phyloP scores from a whole-genome alignment of 2,888 invertebrate genomes.

The Asteroscopus sphinx region DNA sequence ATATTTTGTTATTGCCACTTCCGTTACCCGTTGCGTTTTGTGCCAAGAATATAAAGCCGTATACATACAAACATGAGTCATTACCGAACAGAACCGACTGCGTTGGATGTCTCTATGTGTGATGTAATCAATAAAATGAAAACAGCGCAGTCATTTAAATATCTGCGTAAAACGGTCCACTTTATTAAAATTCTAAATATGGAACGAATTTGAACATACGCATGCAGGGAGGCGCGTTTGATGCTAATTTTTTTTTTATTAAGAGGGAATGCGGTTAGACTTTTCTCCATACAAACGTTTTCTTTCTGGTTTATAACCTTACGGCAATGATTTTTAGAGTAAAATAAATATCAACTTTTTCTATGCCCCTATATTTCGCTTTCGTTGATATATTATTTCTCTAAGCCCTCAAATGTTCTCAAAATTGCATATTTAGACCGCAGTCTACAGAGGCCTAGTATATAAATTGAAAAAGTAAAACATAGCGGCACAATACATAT shows the following conservation, averaged over 20 bases:
- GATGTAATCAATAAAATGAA: conserved; percentile 63
- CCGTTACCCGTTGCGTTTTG: conserved; percentile 65
- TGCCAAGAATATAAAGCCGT: conserved; percentile 72
- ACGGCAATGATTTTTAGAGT: too few species aligned
- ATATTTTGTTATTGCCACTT: conserved; percentile 67
- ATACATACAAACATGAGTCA: conserved; percentile 67
- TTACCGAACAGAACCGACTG: conserved; percentile 52
- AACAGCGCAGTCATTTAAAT: conserved; percentile 38
- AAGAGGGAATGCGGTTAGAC: too few species aligned
- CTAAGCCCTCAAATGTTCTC: too few species aligned
- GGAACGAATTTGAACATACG: conserved; percentile 3
- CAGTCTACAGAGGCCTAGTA: too few species aligned
- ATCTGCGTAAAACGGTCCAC: conserved; percentile 21
- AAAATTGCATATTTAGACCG: too few species aligned
- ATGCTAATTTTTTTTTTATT: not conserved
- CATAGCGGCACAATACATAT: too few species aligned
- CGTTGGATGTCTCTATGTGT: conserved; percentile 56
- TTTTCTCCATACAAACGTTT: too few species aligned
- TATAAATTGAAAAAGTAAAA: too few species aligned
- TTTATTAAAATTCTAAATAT: conserved; percentile 21
- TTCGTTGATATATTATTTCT: too few species aligned
- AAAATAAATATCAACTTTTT: too few species aligned
- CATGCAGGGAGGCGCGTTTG: not conserved
- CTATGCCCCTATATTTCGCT: too few species aligned
- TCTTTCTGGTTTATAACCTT: too few species aligned